Evolutionary conservation across 2,888 invertebrate genomes (phyloP).

Genomic region (Phoronis australis): DNA sequence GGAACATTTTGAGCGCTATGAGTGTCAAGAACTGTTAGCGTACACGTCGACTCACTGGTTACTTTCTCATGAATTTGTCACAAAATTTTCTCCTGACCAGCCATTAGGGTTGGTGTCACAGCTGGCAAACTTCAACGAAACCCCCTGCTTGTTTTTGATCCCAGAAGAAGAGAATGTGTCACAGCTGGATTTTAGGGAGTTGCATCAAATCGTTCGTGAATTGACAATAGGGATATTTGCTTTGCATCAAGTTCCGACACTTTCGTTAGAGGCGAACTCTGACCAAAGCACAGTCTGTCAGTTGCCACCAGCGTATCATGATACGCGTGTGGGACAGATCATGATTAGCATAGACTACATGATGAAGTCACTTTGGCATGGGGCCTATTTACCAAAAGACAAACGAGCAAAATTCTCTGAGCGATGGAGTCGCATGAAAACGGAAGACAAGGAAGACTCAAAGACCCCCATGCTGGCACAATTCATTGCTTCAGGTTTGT

Average conservation of each 20-base stretch:
- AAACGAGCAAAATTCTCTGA: slow-evolving; percentile 51
- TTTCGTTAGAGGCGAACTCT: slow-evolving; percentile 49
- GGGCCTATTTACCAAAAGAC: slow-evolving; percentile 48
- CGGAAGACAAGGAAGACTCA: slow-evolving; percentile 43
- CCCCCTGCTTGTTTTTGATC: slow-evolving; percentile 28
- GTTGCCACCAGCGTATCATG: slow-evolving; percentile 48
- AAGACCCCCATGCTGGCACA: slow-evolving; percentile 48
- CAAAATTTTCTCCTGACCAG: slow-evolving; percentile 44
- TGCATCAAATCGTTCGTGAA: slow-evolving; percentile 51
- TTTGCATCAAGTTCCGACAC: slow-evolving; percentile 48
- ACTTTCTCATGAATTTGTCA: slow-evolving; percentile 46
- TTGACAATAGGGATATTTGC: slow-evolving; percentile 48
- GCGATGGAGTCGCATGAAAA: slow-evolving; percentile 47
- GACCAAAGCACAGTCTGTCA: slow-evolving; percentile 48
- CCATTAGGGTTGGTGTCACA: slow-evolving; percentile 43
- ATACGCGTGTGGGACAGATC: slow-evolving; percentile 48
- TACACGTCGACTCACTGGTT: slow-evolving; percentile 42
- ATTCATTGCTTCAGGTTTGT: slow-evolving; percentile 44
- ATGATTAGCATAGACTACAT: slow-evolving; percentile 51
- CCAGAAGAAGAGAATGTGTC: slow-evolving; percentile 28
- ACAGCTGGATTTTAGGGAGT: slow-evolving; percentile 41
- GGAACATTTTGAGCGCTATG: slow-evolving; percentile 47
- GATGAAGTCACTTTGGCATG: slow-evolving; percentile 53
- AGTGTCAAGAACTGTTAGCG: slow-evolving; percentile 46
- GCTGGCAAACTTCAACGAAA: slow-evolving; percentile 29